Percentiles rank a stretch among this genome's conserved stretches.
Conservation (phyloP, 1,140 invertebrate genomes). For the Littorina saxatilis region DNA sequence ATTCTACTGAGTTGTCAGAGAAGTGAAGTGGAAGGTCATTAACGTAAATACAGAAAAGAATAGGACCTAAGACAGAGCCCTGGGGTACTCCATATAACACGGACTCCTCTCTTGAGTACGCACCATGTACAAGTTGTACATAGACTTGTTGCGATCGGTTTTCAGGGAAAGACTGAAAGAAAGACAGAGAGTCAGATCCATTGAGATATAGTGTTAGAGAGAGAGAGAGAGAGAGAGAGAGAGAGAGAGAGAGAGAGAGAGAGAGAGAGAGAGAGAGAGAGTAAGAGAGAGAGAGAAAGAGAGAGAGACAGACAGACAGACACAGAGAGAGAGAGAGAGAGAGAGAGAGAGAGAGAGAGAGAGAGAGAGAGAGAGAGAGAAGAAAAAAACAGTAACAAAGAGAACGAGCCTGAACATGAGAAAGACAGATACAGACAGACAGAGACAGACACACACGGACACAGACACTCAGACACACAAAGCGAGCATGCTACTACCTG, state of each 20-base stretch:
- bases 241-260: background rate
- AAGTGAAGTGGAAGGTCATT: too few species aligned
- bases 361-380: background rate
- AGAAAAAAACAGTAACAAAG: background rate
- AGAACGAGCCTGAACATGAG: background rate
- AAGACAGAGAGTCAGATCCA: background rate
- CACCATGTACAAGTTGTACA: too few species aligned
- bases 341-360: background rate
- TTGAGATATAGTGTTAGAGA: background rate
- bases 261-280: constrained; percentile 4
- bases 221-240: background rate
- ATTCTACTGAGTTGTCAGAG: too few species aligned
- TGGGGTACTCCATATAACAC: too few species aligned
- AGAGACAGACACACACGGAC: background rate
- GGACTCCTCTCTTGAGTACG: too few species aligned
- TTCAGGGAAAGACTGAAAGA: background rate
- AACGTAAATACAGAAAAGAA: too few species aligned
- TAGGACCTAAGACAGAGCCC: too few species aligned
- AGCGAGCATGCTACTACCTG: too few species aligned
- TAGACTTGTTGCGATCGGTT: too few species aligned
- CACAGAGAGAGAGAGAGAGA: background rate
- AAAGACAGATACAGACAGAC: background rate
- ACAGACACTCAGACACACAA: background rate
- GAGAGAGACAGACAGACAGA: background rate
- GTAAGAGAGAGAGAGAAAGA: background rate